These are phyloP conservation scores for Pagrus major DNA, from an alignment of 2,113 vertebrate species.

Conservation along the genomic window DNA sequence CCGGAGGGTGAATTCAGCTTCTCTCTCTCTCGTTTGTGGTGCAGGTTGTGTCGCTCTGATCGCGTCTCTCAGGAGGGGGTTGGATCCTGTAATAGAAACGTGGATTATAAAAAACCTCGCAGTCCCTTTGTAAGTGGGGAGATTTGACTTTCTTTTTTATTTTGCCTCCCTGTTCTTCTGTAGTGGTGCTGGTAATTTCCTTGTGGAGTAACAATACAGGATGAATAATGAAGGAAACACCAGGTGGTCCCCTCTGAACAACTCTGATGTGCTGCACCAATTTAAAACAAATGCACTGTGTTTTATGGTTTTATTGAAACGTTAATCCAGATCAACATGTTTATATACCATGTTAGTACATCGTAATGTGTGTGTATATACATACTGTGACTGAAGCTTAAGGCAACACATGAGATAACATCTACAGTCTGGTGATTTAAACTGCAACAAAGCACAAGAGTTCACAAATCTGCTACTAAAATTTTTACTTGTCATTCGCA, in stretches of 20 bases:
- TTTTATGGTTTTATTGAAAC: background rate
- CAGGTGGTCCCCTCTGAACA: background rate
- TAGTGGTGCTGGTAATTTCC: background rate
- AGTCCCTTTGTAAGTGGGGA: background rate
- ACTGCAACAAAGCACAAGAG: too few relatives aligned
- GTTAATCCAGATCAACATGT: background rate
- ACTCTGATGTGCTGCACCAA: too few relatives aligned
- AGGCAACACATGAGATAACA: too few relatives aligned
- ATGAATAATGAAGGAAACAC: constrained; percentile 17
- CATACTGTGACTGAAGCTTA: too few relatives aligned
- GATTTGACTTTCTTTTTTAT: constrained; percentile 12
- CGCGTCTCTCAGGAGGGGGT: constrained; percentile 6
- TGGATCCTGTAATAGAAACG: constrained; percentile 14
- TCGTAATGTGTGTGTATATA: too few relatives aligned
- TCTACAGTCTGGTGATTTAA: too few relatives aligned
- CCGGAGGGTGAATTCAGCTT: constrained; percentile 6
- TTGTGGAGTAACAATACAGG: constrained; percentile 2
- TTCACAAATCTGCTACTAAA: too few relatives aligned
- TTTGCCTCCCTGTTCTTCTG: constrained; percentile 5
- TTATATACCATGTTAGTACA: too few relatives aligned
- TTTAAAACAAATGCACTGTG: background rate
- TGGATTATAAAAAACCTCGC: constrained; percentile 7
- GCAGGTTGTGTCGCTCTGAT: constrained; percentile 11
- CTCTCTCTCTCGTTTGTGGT: too few relatives aligned
- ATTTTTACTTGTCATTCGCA: too few relatives aligned